Base-by-base conservation (phyloP, 2,797 vertebrate genomes). In the Lophotriccus pileatus region DNA sequence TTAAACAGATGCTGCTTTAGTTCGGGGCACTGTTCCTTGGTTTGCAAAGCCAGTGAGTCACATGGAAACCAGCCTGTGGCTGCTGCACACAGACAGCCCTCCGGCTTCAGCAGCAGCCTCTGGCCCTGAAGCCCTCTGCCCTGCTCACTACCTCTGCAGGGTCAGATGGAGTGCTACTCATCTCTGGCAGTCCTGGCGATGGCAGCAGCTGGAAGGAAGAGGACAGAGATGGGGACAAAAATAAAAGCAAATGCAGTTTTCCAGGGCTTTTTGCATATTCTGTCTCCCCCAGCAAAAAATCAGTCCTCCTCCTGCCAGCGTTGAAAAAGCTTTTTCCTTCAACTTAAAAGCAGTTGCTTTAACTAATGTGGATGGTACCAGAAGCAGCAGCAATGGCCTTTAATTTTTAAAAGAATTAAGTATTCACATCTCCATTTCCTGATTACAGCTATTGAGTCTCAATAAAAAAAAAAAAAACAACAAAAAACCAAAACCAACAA, bases 31-130 rank as follows among this genome's bases (percentile, higher is more conserved):
- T 47, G 46, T 23, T 67, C 76, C 69, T 77, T 32, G 21, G 32
- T n/a, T 66, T 62, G 75, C 7, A 8, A 67, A 85, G 60, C 34
- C 47, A n/a, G 7, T 3, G 34, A 62, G 25, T 24, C 6, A 21
- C 0, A 0, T 13, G 22, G 76, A 32, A 93, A 78, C 8, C 44
- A 88, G 50, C 10, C 28, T 0, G 0, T 0, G 17, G 58, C 37
- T 53, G 37, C 44, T 6, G 25, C 34, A 46, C 2, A 8, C 46
- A 28, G 32, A 68, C 34, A 56, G 27, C 55, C 63, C 41, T 47
- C 50, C 0, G 2, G 55, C 46, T 79, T 46, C 59, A 66, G 59
- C 41, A 78, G 49, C 37, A 19, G 20, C 47, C 43, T 39, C 64
- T 27, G 46, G 18, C 55, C 32, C 56, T 0, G 2, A 60, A 83